A percentile compares a stretch with the other conserved stretches of the same genome.
Evolutionary conservation across 1,140 invertebrate species (phyloP).

Genomic region (Oncopodura yosiiana): DNA sequence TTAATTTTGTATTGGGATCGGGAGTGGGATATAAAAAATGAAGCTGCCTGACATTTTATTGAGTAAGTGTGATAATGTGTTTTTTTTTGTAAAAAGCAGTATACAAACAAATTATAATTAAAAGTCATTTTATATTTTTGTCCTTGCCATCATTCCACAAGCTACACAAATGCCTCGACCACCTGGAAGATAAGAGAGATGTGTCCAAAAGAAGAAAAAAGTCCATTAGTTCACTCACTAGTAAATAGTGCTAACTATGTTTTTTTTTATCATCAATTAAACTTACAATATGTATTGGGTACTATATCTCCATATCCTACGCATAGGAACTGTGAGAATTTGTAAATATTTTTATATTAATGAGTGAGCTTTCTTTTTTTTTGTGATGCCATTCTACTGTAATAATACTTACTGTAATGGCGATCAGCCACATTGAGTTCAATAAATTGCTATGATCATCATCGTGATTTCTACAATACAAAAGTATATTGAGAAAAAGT

Average conservation of each 20-base stretch:
- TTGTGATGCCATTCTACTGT: no score
- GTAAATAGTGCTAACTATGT: not conserved
- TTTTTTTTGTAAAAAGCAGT: not conserved
- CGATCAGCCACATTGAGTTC: conserved; percentile 87
- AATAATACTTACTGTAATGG: conserved; percentile 82
- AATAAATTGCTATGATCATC: conserved; percentile 80
- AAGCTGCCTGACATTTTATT: not conserved
- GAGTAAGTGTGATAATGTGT: not conserved
- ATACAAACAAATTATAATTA: not conserved
- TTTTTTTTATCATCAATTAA: no score
- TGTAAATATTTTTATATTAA: no score
- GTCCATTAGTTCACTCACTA: no score
- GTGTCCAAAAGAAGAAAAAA: no score
- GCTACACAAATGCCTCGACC: conserved; percentile 79
- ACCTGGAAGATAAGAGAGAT: no score
- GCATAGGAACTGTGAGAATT: no score
- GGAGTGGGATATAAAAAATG: not conserved
- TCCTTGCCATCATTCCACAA: conserved; percentile 85
- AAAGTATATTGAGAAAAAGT: no score
- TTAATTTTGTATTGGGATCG: no score
- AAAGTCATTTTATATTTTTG: not conserved
- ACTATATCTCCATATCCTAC: conserved; percentile 79
- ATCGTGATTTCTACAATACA: conserved; percentile 70
- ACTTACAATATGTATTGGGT: conserved; percentile 86
- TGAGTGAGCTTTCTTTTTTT: no score